phyloP scores from a whole-genome alignment of 1,140 invertebrate genomes.

The Gryon sp. region DNA sequence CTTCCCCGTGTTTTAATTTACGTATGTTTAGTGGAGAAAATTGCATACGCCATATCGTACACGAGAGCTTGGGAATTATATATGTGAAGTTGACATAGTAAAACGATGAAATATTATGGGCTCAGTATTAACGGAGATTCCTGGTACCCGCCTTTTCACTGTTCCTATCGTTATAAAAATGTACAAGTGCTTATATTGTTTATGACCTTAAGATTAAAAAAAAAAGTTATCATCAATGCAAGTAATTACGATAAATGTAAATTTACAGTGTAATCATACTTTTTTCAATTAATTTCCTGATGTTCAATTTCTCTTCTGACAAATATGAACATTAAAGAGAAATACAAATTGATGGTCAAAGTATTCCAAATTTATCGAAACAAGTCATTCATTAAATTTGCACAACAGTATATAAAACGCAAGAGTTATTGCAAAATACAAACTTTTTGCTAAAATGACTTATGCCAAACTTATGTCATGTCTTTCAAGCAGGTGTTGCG shows the following conservation, averaged over 20 bases:
- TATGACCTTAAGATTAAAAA: slow-evolving; percentile 34
- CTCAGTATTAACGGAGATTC: slow-evolving; percentile 53
- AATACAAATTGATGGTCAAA: no score
- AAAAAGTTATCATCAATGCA: slow-evolving; percentile 28
- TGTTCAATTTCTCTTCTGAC: not conserved
- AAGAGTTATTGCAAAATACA: no score
- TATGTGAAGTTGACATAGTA: slow-evolving; percentile 61
- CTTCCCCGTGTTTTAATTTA: slow-evolving; percentile 11
- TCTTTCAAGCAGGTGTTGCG: not conserved
- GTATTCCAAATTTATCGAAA: no score
- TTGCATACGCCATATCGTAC: slow-evolving; percentile 25
- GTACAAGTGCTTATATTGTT: slow-evolving; percentile 56
- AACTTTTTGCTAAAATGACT: no score
- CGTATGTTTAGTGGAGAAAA: slow-evolving; percentile 24
- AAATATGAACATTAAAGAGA: no score
- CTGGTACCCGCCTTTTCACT: slow-evolving; percentile 63
- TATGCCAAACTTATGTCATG: not conserved
- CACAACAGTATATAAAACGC: no score
- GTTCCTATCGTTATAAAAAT: slow-evolving; percentile 59
- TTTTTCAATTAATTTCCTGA: not conserved
- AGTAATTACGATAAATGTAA: slow-evolving; percentile 12
- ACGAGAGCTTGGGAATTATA: slow-evolving; percentile 47
- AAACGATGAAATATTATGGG: slow-evolving; percentile 61
- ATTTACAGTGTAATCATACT: not conserved
- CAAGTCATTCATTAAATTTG: no score